Base-by-base conservation (phyloP, 2,113 vertebrate genomes). In the Terrapene triunguis region DNA sequence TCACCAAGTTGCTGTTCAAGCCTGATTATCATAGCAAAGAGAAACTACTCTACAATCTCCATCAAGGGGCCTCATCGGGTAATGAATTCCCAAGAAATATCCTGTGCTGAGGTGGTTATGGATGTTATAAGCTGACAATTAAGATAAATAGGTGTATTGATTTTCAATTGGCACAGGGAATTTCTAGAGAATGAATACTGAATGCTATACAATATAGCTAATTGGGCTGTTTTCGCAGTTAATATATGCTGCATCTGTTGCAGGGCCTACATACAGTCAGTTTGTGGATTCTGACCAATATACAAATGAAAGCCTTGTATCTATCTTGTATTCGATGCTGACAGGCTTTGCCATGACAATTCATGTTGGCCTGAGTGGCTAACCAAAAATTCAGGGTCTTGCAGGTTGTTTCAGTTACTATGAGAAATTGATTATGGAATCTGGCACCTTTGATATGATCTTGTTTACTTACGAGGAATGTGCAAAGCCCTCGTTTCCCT, bases 11-110 rank as follows among this genome's bases (percentile, higher is more conserved):
- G 12, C 69, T 90, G 48, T 84, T 85, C 80, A 84, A 79, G 85
- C 89, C 92, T 78, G 87, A 55, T n/a, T 42, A 76, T 90, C 89
- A 89, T 78, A 84, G 80, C 35, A 76, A 91, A 92, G 89, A 4
- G 65, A 92, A 89, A 27, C 29, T 72, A 13, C 29, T 89, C 80
- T 80, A 35, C 32, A 69, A 5, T n/a, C 74, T 87, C 74, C 74
- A 50, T 55, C 50, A 79, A 81, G 47, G 27, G 50, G 65, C 38
- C 42, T n/a, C 50, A 82, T 5, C 1, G 14, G 54, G 42, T 27
- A 80, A 82, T 22, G 38, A 84, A 88, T n/a, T 88, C 38, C 83
- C 29, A 57, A 48, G 53, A 82, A 93, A 72, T 11, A 4, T 5
- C 29, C 22, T 8, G 1, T 81, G 21, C 50, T 1, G 0, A 5